phyloP scores from a whole-genome alignment of 2,113 vertebrate genomes.

The Ranitomeya imitator region DNA sequence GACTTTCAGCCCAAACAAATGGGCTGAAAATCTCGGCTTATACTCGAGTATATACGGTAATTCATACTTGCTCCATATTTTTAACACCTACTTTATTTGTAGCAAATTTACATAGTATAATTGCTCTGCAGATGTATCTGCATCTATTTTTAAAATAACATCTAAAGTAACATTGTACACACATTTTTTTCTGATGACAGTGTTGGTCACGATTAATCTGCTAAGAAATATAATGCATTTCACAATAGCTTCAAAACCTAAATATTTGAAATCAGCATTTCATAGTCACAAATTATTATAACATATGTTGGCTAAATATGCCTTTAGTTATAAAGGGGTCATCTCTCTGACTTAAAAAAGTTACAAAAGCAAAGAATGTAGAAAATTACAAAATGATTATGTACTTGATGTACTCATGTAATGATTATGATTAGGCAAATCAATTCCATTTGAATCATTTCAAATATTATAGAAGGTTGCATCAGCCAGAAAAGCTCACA shows the following conservation, averaged over 20 bases:
- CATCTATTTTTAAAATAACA: conserved; percentile 36
- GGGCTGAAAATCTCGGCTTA: too few relatives aligned
- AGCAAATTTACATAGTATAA: neutral
- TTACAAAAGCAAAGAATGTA: too few relatives aligned
- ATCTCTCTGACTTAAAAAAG: neutral
- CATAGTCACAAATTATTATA: neutral
- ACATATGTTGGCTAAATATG: neutral
- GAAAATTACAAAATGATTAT: too few relatives aligned
- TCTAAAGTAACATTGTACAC: conserved; percentile 24
- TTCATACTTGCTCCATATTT: neutral
- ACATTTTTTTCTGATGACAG: conserved; percentile 23
- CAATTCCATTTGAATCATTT: too few relatives aligned
- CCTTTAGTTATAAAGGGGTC: neutral
- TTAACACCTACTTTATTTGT: conserved; percentile 2
- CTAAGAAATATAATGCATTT: neutral
- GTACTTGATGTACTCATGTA: too few relatives aligned
- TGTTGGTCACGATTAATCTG: conserved; percentile 22
- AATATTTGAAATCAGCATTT: neutral
- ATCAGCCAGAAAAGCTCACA: too few relatives aligned
- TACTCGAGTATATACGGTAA: too few relatives aligned
- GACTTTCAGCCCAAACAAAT: too few relatives aligned
- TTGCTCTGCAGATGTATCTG: neutral
- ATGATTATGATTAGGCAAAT: too few relatives aligned
- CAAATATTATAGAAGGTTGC: too few relatives aligned
- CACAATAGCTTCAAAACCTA: neutral